Conservation (phyloP, 2,113 vertebrate genomes). For the Leucosticte australis region DNA sequence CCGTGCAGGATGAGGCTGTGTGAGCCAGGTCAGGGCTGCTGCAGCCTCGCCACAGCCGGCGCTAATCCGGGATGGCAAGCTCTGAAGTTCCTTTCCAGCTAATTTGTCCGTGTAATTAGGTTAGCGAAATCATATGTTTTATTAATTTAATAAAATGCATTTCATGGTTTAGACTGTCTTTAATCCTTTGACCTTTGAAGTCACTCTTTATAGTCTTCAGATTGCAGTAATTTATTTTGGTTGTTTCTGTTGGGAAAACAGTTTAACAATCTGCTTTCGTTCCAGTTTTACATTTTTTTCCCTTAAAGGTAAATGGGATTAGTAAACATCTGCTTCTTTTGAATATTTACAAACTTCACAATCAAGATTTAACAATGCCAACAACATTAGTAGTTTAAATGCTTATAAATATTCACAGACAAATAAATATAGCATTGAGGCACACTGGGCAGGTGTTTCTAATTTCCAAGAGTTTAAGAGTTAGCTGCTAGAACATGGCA, state of each 20-base stretch:
- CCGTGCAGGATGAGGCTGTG: accelerated
- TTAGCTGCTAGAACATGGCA: slow-evolving; percentile 24
- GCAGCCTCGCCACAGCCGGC: neutral
- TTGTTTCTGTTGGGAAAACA: slow-evolving; percentile 64
- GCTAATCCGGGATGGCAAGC: neutral
- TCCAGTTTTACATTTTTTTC: slow-evolving; percentile 57
- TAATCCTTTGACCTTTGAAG: slow-evolving; percentile 64
- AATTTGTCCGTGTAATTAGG: slow-evolving; percentile 72
- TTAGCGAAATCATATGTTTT: slow-evolving; percentile 67
- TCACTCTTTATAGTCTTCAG: slow-evolving; percentile 64
- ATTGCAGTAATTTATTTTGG: slow-evolving; percentile 55
- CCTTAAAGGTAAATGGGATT: slow-evolving; percentile 60
- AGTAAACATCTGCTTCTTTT: slow-evolving; percentile 66
- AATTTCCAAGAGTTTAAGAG: slow-evolving; percentile 34
- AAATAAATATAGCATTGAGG: slow-evolving; percentile 55
- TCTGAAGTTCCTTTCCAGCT: slow-evolving; percentile 39
- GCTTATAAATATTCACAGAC: slow-evolving; percentile 60
- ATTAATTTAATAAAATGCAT: slow-evolving; percentile 71
- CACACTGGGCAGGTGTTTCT: slow-evolving; percentile 39
- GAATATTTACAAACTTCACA: slow-evolving; percentile 71
- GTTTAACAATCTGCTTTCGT: slow-evolving; percentile 37
- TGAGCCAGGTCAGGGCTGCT: neutral
- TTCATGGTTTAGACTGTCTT: slow-evolving; percentile 53
- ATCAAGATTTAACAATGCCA: slow-evolving; percentile 38
- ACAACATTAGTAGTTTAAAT: slow-evolving; percentile 39